These are phyloP conservation scores for Ichneumon xanthorius DNA, from an alignment of 2,888 invertebrate genomes.

Conservation along the genomic window DNA sequence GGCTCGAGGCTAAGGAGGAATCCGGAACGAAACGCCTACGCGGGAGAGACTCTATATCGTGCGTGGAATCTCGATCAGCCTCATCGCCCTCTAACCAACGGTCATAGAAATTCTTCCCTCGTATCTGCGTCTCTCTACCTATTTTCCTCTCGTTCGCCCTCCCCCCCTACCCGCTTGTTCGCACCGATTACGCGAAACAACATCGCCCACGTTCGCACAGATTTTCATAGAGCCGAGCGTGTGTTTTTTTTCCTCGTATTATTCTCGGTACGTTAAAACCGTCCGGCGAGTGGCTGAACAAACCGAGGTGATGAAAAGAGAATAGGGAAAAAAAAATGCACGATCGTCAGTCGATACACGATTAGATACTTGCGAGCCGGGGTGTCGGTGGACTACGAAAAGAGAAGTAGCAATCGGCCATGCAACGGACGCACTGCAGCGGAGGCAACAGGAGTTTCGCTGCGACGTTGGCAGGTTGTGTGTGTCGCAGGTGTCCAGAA, in stretches of 20 bases:
- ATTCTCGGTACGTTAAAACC: background rate
- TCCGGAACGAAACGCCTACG: constrained; percentile 76
- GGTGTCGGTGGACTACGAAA: constrained; percentile 18
- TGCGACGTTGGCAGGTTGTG: constrained; percentile 16
- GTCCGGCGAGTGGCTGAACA: background rate
- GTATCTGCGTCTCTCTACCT: constrained; percentile 1
- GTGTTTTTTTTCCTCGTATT: background rate
- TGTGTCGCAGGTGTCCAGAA: constrained; percentile 50
- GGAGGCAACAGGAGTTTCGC: constrained; percentile 30
- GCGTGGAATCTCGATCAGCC: constrained; percentile 71
- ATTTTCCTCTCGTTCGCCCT: constrained; percentile 13
- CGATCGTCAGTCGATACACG: constrained; percentile 57
- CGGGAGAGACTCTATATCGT: constrained; percentile 65
- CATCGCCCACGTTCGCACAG: constrained; percentile 31
- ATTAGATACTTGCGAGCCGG: constrained; percentile 54
- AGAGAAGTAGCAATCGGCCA: constrained; percentile 31
- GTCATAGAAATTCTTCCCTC: constrained; percentile 28
- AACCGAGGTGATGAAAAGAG: constrained; percentile 7
- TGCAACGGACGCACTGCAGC: constrained; percentile 42
- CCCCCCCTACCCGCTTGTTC: constrained; percentile 5
- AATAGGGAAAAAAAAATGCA: background rate
- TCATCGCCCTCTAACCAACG: constrained; percentile 64
- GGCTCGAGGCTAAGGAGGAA: constrained; percentile 68
- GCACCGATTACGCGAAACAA: constrained; percentile 54
- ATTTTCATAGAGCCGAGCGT: constrained; percentile 17